phyloP scores from a whole-genome alignment of 2,113 vertebrate species.

The Cyanistes caeruleus region DNA sequence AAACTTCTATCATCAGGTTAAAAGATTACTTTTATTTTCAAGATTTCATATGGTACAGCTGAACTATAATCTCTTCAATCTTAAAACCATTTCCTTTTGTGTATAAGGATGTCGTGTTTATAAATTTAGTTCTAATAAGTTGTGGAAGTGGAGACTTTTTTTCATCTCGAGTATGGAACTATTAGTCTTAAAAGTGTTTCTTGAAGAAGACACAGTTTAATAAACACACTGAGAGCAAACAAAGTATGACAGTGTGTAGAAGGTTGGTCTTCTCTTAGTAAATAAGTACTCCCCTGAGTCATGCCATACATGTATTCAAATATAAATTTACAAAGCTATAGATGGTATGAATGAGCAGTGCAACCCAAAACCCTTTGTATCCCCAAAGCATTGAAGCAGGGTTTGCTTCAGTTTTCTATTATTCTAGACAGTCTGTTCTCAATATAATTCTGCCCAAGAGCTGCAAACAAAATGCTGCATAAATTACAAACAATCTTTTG shows the following conservation, averaged over 20 bases:
- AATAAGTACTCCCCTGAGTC: not conserved
- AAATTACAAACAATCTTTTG: not conserved
- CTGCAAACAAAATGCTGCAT: constrained; percentile 12
- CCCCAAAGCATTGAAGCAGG: not conserved
- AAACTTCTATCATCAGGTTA: not conserved
- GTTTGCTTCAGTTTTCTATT: not conserved
- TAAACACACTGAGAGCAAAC: not conserved
- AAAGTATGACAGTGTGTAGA: not conserved
- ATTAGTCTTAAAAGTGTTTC: not conserved
- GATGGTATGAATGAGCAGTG: not conserved
- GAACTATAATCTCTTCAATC: not conserved
- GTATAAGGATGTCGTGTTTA: not conserved
- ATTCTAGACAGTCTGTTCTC: not conserved
- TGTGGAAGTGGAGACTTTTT: not conserved
- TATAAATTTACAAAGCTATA: not conserved
- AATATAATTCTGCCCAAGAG: not conserved
- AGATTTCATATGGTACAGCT: not conserved
- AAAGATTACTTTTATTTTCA: not conserved
- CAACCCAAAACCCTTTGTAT: not conserved
- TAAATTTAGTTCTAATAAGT: not conserved
- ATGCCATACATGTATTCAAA: not conserved
- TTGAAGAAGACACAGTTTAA: not conserved
- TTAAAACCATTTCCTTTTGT: not conserved
- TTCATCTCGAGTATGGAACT: not conserved
- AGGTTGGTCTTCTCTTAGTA: not conserved